phyloP scores from a whole-genome alignment of 2,797 vertebrate species.

The Simalia tracyae region DNA sequence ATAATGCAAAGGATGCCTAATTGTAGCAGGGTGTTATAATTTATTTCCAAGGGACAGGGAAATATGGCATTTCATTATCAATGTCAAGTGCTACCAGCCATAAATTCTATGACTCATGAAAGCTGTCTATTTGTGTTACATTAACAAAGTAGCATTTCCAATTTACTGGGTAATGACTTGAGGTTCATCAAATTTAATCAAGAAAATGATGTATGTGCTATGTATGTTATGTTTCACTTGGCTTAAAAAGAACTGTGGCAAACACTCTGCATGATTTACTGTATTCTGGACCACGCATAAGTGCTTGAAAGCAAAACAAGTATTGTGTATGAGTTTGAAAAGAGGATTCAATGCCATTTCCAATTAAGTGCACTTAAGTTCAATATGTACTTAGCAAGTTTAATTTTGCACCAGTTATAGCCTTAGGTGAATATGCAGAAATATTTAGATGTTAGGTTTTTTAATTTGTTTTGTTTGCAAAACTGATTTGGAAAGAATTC shows the following conservation, averaged over 20 bases:
- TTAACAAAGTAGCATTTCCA: constrained; percentile 70
- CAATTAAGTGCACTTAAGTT: constrained; percentile 13
- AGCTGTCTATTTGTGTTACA: constrained; percentile 60
- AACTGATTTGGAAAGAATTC: neutral
- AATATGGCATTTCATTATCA: constrained; percentile 65
- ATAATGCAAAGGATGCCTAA: constrained; percentile 37
- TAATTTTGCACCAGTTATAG: neutral
- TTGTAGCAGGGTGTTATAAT: constrained; percentile 29
- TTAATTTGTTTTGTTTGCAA: neutral
- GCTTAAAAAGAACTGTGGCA: constrained; percentile 60
- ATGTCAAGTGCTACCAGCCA: constrained; percentile 62
- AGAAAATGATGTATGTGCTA: constrained; percentile 69
- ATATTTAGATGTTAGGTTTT: neutral
- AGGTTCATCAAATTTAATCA: constrained; percentile 71
- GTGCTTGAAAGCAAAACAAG: constrained; percentile 40
- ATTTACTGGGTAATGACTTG: constrained; percentile 64
- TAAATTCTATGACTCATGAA: constrained; percentile 70
- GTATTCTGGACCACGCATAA: constrained; percentile 52
- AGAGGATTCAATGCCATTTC: neutral
- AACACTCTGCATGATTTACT: constrained; percentile 62
- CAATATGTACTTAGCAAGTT: neutral
- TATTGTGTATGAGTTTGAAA: constrained; percentile 9
- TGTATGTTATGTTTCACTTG: constrained; percentile 58
- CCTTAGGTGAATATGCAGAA: neutral
- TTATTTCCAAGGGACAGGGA: constrained; percentile 39